A percentile compares a stretch with the other conserved stretches of the same genome.
These are phyloP conservation scores for Oncorhynchus tshawytscha DNA, from an alignment of 2,113 vertebrate genomes.

Conservation along the genomic window DNA sequence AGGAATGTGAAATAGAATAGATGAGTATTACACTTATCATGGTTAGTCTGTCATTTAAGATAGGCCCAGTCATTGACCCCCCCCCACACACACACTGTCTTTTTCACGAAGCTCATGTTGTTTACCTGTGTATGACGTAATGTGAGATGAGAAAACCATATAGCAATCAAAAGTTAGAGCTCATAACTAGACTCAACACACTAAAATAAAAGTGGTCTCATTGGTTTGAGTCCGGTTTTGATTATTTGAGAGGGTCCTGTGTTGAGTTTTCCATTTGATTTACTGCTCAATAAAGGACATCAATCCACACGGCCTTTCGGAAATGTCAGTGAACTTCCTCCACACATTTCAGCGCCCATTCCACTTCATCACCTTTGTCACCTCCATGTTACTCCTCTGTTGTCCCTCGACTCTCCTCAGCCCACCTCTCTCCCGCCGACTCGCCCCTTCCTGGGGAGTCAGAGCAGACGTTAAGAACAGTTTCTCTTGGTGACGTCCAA, in stretches of 20 bases:
- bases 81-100: too few species aligned
- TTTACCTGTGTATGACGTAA: too few species aligned
- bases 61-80: too few species aligned
- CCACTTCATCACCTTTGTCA: conserved; percentile 36
- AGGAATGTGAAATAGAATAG: not conserved
- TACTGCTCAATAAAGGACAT: not conserved
- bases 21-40: not conserved
- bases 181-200: too few species aligned
- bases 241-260: not conserved
- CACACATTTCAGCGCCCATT: conserved; percentile 9
- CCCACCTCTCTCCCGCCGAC: not conserved
- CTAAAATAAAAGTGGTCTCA: not conserved
- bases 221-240: not conserved
- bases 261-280: conserved; percentile 15
- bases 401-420: not conserved
- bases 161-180: too few species aligned
- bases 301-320: conserved; percentile 12
- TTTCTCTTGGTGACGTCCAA: not conserved
- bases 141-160: too few species aligned
- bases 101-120: too few species aligned
- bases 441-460: not conserved
- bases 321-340: conserved; percentile 58
- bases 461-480: not conserved
- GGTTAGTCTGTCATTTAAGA: too few species aligned
- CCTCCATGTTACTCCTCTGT: not conserved